Base-by-base conservation (phyloP, 2,888 invertebrate species). In the Pseudococcus viburni region DNA sequence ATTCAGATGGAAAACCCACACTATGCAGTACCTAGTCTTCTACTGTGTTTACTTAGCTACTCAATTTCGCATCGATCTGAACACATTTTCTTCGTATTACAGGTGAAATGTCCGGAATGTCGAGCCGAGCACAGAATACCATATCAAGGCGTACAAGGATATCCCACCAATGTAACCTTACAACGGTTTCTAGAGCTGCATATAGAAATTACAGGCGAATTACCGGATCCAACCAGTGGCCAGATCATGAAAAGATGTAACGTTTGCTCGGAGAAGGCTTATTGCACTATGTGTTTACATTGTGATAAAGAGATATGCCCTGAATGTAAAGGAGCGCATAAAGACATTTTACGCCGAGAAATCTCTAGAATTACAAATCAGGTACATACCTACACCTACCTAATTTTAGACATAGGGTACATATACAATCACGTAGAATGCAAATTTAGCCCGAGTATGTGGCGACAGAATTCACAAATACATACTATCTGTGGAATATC, bases 31-130 rank as follows among this genome's bases (percentile, higher is more conserved):
- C 26, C 3, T 33, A 33, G 1, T 33, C 26, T 2, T 33, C 26
- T 33, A 33, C 26, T 33, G 26, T 33, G 3, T 3, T 33, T 33
- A 3, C 26, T 46, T 6, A 46, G 0, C 9, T 46, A 46, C 46
- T 5, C 12, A 19, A 59, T 59, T 59, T 59, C 19, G 59, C n/a
- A 19, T 19, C 55, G 17, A 55, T 5, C 19, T n/a, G 19, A 8
- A 19, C 59, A 8, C 26, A 33, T 33, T 73, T 73, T 73, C 12
- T n/a, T 26, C 12, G 17, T 86, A 86, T 91, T 92, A 22, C 92
- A 96, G 96, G 96, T 98, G 89, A 98, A 98, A 94, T 99, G 99
- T 93, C 99, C 99, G 91, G 98, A 99, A 94, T 99, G 99, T 92
- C 95, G 98, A 89, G 97, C 98, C 89, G 98, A 98, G 93, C 98